A percentile compares a stretch with the other conserved stretches of the same genome.
phyloP scores from a whole-genome alignment of 2,113 vertebrate species.

The human region DNA sequence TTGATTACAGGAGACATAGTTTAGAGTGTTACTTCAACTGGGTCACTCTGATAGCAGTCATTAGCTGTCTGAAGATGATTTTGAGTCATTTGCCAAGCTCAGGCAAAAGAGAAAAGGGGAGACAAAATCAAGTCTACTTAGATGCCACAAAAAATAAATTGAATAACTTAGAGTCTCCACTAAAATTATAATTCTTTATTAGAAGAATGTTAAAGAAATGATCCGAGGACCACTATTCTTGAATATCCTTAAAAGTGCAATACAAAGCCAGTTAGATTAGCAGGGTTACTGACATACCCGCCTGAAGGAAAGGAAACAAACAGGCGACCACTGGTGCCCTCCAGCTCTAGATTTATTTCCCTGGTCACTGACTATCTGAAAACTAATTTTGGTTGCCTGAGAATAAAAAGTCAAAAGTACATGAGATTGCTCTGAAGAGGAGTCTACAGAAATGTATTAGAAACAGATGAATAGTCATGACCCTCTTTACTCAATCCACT shows the following conservation, averaged over 20 bases:
- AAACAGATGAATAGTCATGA: conserved; percentile 47
- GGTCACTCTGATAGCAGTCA: neutral
- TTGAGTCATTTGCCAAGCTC: neutral
- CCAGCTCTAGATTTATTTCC: neutral
- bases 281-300: neutral
- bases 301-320: neutral
- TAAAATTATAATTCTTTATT: neutral
- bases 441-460: conserved; percentile 58
- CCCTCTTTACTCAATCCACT: neutral
- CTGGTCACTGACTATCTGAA: neutral
- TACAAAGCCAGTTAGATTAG: neutral
- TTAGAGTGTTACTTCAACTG: neutral
- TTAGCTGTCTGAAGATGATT: neutral
- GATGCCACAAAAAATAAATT: neutral
- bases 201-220: neutral
- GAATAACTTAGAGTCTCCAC: neutral
- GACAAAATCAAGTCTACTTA: neutral
- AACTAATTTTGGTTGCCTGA: neutral
- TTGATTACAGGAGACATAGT: neutral
- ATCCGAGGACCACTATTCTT: neutral
- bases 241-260: neutral
- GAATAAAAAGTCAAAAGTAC: conserved; percentile 24
- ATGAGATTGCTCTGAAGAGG: conserved; percentile 57
- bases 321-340: neutral
- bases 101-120: neutral